Evolutionary conservation across 2,888 invertebrate genomes (phyloP).

Genomic region (Parthenolecanium corni): DNA sequence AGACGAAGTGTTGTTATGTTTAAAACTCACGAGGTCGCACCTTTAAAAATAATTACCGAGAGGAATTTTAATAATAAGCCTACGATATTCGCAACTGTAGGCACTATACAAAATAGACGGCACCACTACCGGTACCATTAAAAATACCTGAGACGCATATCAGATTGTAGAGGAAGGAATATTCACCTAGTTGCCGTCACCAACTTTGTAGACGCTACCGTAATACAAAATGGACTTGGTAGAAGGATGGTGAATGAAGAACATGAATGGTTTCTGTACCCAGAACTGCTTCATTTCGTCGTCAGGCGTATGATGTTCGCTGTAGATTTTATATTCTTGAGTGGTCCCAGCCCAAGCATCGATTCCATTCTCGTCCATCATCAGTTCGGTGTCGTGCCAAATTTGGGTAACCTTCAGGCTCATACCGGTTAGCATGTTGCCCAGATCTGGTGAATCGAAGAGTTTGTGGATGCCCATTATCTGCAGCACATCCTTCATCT

Average conservation of each 20-base stretch:
- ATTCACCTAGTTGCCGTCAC: constrained; percentile 1
- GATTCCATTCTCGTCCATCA: not conserved
- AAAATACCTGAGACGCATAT: too few species aligned
- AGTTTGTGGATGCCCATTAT: constrained; percentile 1
- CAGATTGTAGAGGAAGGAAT: too few species aligned
- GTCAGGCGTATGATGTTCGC: not conserved
- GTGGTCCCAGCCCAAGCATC: constrained; percentile 1
- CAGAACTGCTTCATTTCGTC: constrained; percentile 35
- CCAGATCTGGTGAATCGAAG: constrained; percentile 6
- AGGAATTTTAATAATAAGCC: too few species aligned
- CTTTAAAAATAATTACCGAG: too few species aligned
- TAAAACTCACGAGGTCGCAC: too few species aligned
- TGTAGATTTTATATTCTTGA: constrained; percentile 7
- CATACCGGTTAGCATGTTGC: constrained; percentile 1
- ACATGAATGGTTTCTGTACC: constrained; percentile 41
- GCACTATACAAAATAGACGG: too few species aligned
- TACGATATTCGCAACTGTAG: too few species aligned
- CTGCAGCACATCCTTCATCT: constrained; percentile 3
- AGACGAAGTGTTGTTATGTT: too few species aligned
- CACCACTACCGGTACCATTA: too few species aligned
- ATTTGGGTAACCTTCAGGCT: not conserved
- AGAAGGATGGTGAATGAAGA: constrained; percentile 41
- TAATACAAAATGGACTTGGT: constrained; percentile 41
- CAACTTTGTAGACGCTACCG: constrained; percentile 36
- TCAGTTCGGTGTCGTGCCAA: not conserved